Evolutionary conservation across 2,113 vertebrate genomes (phyloP), one percentile per base, ranked within the genome.

Genomic region (Phylloscopus trochilus): DNA sequence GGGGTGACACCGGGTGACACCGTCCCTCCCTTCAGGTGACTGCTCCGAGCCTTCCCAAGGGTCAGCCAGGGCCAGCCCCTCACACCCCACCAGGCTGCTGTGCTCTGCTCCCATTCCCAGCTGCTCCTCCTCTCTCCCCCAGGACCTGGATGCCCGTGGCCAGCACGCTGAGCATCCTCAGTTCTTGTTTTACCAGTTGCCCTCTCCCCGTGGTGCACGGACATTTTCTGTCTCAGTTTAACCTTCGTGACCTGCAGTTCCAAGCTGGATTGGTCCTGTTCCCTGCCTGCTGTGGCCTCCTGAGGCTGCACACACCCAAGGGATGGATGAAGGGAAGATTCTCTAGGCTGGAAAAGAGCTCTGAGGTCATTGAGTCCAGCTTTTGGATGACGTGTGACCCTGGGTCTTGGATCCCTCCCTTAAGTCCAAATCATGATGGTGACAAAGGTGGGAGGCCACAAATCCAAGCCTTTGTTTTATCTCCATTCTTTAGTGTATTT

Each of bases 121-220:
- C 30, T 10, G 4, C 72, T 59, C 47, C 2, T 24, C 28, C 66
- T 13, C 51, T 63, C n/a, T 26, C 18, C 14, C 31, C 22, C 51
- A 5, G 22, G 37, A 17, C 9, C 39, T 2, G 1, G 7, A 0
- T 9, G 18, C 16, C 41, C 4, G 0, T 6, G 53, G 15, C 21
- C 17, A 39, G 52, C 30, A 2, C 2, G 9, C 7, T 3, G 15
- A 6, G 68, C 2, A 0, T 52, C 39, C 9, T 39, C 37, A 3
- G 1, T 0, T 22, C 27, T 19, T 6, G 24, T 17, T 41, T 27
- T 13, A 3, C 46, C 31, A 2, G 9, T 7, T 69, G 4, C 15
- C 23, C 31, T 60, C 18, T 58, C 47, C 31, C 37, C n/a, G 6
- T 12, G 1, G 15, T 6, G 14, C 51, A 16, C 7, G 6, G 60